Percentiles rank a stretch among this genome's conserved stretches.
These are phyloP conservation scores for Forbesichthys agassizii DNA, from an alignment of 2,113 vertebrate species.

Conservation along the genomic window DNA sequence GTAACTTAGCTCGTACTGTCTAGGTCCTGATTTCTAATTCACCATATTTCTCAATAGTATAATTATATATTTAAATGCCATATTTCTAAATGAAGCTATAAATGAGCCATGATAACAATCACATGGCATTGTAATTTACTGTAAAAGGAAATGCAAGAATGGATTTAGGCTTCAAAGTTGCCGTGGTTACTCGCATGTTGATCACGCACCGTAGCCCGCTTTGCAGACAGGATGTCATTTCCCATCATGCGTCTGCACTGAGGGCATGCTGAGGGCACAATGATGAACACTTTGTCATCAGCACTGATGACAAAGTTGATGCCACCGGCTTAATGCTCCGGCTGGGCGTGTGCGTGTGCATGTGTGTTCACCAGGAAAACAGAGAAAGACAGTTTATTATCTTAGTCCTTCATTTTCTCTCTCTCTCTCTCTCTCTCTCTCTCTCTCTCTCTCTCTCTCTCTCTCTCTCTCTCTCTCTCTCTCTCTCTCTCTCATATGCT, in stretches of 20 bases:
- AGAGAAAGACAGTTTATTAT: constrained; percentile 41
- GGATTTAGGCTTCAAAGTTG: no score
- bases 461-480: no score
- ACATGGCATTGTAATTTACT: no score
- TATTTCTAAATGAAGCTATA: no score
- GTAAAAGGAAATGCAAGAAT: no score
- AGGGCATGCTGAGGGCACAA: constrained; percentile 3
- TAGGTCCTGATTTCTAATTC: no score
- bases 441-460: constrained; percentile 2
- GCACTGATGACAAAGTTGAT: constrained; percentile 59
- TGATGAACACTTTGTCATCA: constrained; percentile 27
- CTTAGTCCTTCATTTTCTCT: constrained; percentile 31
- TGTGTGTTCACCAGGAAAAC: constrained; percentile 2
- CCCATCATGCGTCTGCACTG: constrained; percentile 17
- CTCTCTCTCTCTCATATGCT: constrained; percentile 44
- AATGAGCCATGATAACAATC: no score
- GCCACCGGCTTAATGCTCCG: constrained; percentile 40
- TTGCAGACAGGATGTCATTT: no score
- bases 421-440: constrained; percentile 30
- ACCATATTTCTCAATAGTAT: no score
- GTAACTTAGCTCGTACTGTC: not conserved
- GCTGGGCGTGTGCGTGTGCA: not conserved
- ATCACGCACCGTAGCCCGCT: no score
- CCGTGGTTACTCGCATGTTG: no score
- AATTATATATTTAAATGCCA: no score